phyloP scores from a whole-genome alignment of 2,888 invertebrate species.

The Morpho deidamia region DNA sequence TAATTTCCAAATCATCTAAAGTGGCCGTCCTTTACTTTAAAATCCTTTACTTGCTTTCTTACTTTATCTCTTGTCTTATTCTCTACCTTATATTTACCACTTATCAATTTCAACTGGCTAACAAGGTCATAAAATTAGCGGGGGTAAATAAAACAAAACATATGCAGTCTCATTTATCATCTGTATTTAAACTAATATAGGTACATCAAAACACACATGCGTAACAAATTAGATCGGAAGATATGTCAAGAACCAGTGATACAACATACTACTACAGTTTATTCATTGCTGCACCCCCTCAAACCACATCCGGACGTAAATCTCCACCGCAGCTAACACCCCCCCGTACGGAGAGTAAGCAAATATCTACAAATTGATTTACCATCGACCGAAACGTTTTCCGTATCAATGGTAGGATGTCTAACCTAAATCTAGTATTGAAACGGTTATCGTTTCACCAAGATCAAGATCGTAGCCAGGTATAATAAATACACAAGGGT shows the following conservation, averaged over 20 bases:
- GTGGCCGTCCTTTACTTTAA: no score
- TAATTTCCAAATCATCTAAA: no score
- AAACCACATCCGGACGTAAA: slow-evolving; percentile 5
- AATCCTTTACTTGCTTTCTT: not conserved
- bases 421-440: slow-evolving; percentile 45
- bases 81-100: no score
- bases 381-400: slow-evolving; percentile 29
- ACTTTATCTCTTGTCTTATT: no score
- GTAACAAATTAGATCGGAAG: slow-evolving; percentile 70
- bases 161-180: slow-evolving; percentile 74
- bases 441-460: slow-evolving; percentile 49
- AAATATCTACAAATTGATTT: slow-evolving; percentile 34
- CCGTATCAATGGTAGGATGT: slow-evolving; percentile 46
- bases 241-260: slow-evolving; percentile 59
- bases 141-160: slow-evolving; percentile 38
- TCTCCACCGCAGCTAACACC: slow-evolving; percentile 6
- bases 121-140: no score
- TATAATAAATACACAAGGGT: no score
- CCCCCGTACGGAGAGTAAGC: slow-evolving; percentile 22
- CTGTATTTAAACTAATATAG: slow-evolving; percentile 66
- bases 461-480: slow-evolving; percentile 31
- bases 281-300: slow-evolving; percentile 31
- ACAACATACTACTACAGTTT: slow-evolving; percentile 44
- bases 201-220: slow-evolving; percentile 73
- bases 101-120: no score